Base-by-base conservation (phyloP, 2,113 vertebrate species). In the Cephalopholis sonnerati region DNA sequence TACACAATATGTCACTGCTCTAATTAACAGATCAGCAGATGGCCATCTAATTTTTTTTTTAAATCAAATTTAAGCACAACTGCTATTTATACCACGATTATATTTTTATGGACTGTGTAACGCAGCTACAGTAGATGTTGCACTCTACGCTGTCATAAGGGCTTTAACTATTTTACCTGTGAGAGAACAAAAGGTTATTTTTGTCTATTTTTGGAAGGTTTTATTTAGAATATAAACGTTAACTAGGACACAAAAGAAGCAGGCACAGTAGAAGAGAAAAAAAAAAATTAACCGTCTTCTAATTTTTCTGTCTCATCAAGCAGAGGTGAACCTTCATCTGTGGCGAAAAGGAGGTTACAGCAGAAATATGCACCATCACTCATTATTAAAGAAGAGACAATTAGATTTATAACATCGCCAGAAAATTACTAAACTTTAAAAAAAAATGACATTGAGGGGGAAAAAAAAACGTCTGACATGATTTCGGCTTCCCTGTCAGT, bases 201-300 rank as follows among this genome's bases (percentile, higher is more conserved):
- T 72, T 76, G 8, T 71, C 74, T 93, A 87, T 92, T 84, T 87
- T 77, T 74, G 63, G 89, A 77, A 59, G 65, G 48, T 81, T 87
- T 86, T 82, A 90, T 84, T 84, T 85, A 83, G 84, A 82, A 81
- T 86, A 81, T 62, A 83, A 87, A 84, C 77, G 48, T 88, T 83
- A 84, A 87, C 82, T 54, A 48, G 66, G 55, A 50, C 78, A 74
- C 59, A 74, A 82, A 77, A 41, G 70, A 62, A 81, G 67, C 39
- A 46, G 13, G 27, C 11, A 74, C n/a, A 66, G 15, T 63, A 44
- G 29, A 46, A 46, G 32, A 36, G 59, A 9, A 55, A 8, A 6
- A 39, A 27, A 69, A 75, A 67, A 59, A 50, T n/a, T 32, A 50
- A 71, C 16, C 9, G 2, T 48, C 65, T 75, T 87, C 36, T 86